Base-by-base conservation (phyloP, 2,888 invertebrate genomes). In the Aphodius granarius region DNA sequence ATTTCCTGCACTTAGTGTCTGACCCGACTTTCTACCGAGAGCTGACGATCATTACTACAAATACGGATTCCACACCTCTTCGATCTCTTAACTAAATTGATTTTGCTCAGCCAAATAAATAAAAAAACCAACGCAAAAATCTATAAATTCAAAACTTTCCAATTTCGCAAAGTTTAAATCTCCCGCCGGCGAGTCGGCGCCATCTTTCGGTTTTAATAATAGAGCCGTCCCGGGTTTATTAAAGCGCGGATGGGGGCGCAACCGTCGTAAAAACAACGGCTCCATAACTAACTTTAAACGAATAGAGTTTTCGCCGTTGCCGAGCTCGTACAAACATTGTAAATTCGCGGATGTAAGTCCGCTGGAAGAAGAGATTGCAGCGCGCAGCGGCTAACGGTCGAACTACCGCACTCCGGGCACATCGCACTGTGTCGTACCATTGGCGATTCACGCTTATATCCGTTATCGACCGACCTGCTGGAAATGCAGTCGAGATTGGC, bases 281-380 rank as follows among this genome's bases (percentile, higher is more conserved):
- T 75, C 72, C 77, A 77, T 77, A 77, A 77, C 73, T 75, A 77
- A 77, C 74, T 70, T 75, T 72, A 76, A 73, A 43, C 43, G 73
- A 74, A 71, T 73, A 70, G 74, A 77, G 77, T 72, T 77, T 77
- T 77, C 74, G 75, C 73, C 77, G 77, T 77, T 77, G 68, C 73
- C 65, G 74, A 77, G 77, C 73, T 77, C 77, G 77, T 77, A 68
- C 75, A 77, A 77, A 77, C 77, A 77, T 77, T 77, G 77, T 77
- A 77, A 75, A 77, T 77, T 77, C 72, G 71, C 70, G 72, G 68
- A 68, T 21, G 68, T 19, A 16, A 19, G 65, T 20, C 68, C 21
- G 43, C 43, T 43, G 43, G 43, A 43, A 43, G 43, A 43, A 43
- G 43, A 43, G 43, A 43, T 43, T 43, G 43, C 43, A 3, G 43